Percentiles rank a stretch among this genome's conserved stretches.
Evolutionary conservation across 2,888 invertebrate genomes (phyloP).

Genomic region (Ditylenchus weischeri): DNA sequence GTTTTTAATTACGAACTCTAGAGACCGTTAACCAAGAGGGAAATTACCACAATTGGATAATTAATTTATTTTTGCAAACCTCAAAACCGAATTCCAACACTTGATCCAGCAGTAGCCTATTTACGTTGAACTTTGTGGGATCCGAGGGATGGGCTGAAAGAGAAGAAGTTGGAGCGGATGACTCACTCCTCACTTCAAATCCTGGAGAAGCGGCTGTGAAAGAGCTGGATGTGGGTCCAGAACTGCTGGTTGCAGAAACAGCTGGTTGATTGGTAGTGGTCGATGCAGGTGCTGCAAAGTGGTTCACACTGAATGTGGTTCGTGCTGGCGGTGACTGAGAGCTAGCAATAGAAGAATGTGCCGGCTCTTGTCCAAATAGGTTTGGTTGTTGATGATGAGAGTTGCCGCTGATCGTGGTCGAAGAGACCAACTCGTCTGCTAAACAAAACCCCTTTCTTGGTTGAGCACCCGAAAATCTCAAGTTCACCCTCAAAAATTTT

Average conservation of each 20-base stretch:
- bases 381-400: not conserved
- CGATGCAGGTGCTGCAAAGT: not conserved
- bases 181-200: not conserved
- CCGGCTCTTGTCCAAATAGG: not conserved
- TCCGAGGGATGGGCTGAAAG: not conserved
- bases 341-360: not conserved
- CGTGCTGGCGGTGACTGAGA: not conserved
- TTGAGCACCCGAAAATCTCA: not conserved
- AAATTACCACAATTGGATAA: no score
- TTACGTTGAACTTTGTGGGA: conserved; percentile 3
- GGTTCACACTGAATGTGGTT: no score
- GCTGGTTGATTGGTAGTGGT: conserved; percentile 1
- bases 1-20: no score
- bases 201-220: not conserved
- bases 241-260: not conserved
- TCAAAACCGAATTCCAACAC: conserved; percentile 8
- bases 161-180: conserved; percentile 1
- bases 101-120: conserved; percentile 1
- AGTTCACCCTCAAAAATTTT: no score
- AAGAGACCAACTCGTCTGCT: conserved; percentile 1
- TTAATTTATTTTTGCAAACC: no score
- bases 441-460: not conserved
- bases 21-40: no score
- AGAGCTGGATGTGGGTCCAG: not conserved
- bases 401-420: not conserved